phyloP scores from a whole-genome alignment of 2,113 vertebrate species.

The Irena cyanogastra region DNA sequence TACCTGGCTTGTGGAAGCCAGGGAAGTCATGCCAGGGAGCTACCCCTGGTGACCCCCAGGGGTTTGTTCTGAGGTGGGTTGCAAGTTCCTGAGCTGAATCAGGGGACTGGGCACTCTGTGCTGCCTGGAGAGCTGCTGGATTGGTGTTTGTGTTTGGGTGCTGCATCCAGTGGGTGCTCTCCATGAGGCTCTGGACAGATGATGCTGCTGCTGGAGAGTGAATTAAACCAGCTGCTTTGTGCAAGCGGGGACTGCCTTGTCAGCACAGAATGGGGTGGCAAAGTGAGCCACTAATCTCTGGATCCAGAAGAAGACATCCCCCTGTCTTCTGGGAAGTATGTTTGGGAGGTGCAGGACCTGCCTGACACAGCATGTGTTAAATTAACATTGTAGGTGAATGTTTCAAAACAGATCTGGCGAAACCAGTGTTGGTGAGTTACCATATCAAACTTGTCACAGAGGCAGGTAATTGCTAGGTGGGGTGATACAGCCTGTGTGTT shows the following conservation, averaged over 20 bases:
- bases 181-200: fast-evolving
- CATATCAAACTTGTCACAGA: constrained; percentile 7
- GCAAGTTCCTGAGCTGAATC: not conserved
- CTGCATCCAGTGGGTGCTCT: not conserved
- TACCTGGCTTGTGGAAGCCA: not conserved
- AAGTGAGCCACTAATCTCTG: not conserved
- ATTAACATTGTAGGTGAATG: constrained; percentile 2
- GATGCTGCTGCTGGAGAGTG: not conserved
- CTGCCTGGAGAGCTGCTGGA: not conserved
- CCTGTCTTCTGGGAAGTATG: not conserved
- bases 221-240: not conserved
- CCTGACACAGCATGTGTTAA: not conserved
- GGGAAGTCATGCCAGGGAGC: not conserved
- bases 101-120: not conserved
- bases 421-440: constrained; percentile 36
- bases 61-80: not conserved
- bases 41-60: not conserved
- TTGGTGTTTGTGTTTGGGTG: not conserved
- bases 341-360: not conserved
- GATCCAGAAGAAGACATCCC: not conserved
- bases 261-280: not conserved
- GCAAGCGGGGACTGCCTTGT: not conserved
- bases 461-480: constrained; percentile 48
- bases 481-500: not conserved
- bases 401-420: constrained; percentile 44